Conservation (phyloP, 2,113 vertebrate species). For the Crotalus helleri region DNA sequence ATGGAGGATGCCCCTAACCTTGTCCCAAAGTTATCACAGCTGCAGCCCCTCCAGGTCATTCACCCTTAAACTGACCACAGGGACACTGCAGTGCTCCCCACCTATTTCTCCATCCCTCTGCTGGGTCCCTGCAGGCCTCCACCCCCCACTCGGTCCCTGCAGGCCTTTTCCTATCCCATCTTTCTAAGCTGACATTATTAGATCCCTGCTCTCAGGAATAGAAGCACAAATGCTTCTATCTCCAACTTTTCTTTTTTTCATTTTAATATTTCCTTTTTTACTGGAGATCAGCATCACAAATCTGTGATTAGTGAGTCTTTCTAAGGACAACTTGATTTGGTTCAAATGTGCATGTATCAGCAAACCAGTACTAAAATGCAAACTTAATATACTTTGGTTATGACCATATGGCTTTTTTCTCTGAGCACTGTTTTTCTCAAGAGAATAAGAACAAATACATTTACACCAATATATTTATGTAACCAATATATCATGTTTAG, state of each 20-base stretch:
- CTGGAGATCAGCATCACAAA: not conserved
- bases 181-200: not conserved
- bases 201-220: not conserved
- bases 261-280: not conserved
- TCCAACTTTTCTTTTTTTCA: not conserved
- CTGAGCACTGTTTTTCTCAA: not conserved
- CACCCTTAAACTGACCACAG: not conserved
- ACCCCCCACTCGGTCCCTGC: not conserved
- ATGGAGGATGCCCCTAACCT: not conserved
- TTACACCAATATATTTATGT: not conserved
- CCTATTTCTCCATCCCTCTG: not conserved
- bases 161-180: not conserved
- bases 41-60: not conserved
- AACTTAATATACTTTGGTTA: not conserved
- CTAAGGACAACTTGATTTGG: not conserved
- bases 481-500: not conserved
- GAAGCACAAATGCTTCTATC: not conserved
- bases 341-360: not conserved
- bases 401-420: not conserved
- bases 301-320: not conserved
- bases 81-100: not conserved
- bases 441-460: not conserved
- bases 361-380: not conserved
- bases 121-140: too few species aligned
- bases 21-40: not conserved